Conservation (phyloP, 2,888 invertebrate genomes). For the Alsophila aescularia region DNA sequence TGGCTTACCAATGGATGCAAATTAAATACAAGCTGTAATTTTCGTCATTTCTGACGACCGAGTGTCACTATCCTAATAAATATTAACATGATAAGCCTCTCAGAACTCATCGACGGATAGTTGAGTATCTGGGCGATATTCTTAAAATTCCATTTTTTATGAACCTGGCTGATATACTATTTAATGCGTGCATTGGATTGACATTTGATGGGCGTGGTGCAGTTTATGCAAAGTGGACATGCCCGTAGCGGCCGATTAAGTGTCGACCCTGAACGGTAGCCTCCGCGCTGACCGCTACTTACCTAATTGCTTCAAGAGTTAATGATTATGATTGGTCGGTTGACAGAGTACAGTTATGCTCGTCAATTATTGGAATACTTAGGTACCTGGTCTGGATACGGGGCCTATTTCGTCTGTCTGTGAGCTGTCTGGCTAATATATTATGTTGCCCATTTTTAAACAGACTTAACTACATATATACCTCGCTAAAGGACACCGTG, state of each 20-base stretch:
- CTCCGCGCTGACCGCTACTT: constrained; percentile 57
- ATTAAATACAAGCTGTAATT: constrained; percentile 22
- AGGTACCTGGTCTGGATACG: constrained; percentile 4
- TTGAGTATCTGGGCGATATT: constrained; percentile 36
- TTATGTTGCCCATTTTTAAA: constrained; percentile 18
- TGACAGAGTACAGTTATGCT: constrained; percentile 14
- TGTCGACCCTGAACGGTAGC: constrained; percentile 37
- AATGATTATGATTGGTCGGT: constrained; percentile 63
- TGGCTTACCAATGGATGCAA: not conserved
- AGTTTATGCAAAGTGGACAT: constrained; percentile 62
- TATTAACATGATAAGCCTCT: constrained; percentile 38
- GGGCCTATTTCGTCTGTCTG: constrained; percentile 7
- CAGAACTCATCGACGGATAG: constrained; percentile 39
- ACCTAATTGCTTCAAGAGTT: constrained; percentile 64
- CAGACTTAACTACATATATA: constrained; percentile 4
- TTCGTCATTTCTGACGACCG: constrained; percentile 31
- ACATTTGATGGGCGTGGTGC: constrained; percentile 66
- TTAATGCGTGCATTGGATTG: constrained; percentile 44
- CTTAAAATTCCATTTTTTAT: constrained; percentile 51
- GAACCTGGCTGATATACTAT: constrained; percentile 45
- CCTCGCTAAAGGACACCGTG: constrained; percentile 17
- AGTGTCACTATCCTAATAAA: constrained; percentile 38
- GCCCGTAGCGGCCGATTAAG: constrained; percentile 18
- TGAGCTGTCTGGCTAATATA: constrained; percentile 5
- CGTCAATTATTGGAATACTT: constrained; percentile 7